Conservation (phyloP, 2,888 invertebrate species). For the Tigriopus californicus region DNA sequence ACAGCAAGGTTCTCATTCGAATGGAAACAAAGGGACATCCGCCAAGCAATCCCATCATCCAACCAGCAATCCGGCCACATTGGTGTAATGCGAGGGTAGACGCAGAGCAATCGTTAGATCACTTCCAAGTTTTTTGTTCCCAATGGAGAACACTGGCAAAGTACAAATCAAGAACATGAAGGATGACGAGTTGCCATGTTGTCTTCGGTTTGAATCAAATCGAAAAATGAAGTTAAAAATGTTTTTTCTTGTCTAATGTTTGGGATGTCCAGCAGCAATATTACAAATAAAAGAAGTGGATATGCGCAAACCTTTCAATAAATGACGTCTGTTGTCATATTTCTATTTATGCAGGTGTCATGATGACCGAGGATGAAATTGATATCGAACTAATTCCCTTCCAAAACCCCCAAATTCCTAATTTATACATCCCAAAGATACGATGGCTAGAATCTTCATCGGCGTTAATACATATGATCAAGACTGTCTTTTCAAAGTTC, state of each 20-base stretch:
- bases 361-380: neutral
- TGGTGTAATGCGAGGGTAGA: neutral
- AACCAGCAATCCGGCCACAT: conserved; percentile 2
- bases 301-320: neutral
- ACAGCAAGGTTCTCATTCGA: neutral
- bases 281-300: neutral
- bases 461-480: neutral
- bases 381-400: neutral
- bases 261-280: neutral
- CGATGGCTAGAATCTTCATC: neutral
- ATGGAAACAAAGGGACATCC: neutral
- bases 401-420: neutral
- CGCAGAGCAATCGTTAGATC: neutral
- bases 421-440: neutral
- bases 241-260: neutral
- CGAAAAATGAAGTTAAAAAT: too few relatives aligned
- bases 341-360: neutral
- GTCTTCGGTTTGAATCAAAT: too few relatives aligned
- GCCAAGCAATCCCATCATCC: neutral
- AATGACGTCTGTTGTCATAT: neutral
- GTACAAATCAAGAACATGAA: too few relatives aligned
- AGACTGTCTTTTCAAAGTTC: neutral
- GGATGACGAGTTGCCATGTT: too few relatives aligned
- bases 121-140: neutral
- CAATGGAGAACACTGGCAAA: too few relatives aligned